phyloP scores from a whole-genome alignment of 2,113 vertebrate species.

The Haemorhous mexicanus region DNA sequence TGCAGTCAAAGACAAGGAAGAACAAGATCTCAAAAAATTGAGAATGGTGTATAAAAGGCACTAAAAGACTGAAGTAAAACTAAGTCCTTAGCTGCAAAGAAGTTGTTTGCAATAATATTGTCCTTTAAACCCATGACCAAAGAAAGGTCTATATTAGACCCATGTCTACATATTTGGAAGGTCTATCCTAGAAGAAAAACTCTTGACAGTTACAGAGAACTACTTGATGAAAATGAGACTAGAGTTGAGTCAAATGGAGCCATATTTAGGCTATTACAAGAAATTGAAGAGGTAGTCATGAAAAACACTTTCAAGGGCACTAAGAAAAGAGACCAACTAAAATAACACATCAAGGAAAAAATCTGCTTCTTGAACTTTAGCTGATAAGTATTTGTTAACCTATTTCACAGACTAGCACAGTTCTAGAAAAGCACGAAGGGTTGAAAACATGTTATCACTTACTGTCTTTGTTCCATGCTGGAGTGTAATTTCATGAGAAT shows the following conservation, averaged over 20 bases:
- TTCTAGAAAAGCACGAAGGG: neutral
- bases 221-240: neutral
- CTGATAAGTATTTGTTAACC: neutral
- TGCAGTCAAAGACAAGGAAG: neutral
- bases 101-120: fast-evolving
- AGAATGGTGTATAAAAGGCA: neutral
- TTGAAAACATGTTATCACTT: conserved; percentile 56
- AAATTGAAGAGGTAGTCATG: neutral
- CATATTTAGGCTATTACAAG: neutral
- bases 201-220: neutral
- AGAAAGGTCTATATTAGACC: neutral
- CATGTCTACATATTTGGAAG: neutral
- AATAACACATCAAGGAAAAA: neutral
- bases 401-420: neutral
- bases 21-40: neutral
- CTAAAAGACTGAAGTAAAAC: neutral
- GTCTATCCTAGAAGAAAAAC: neutral
- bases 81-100: neutral
- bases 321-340: neutral
- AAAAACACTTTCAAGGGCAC: neutral
- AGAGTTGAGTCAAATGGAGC: neutral
- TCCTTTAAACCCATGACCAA: neutral
- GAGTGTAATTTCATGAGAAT: conserved; percentile 94
- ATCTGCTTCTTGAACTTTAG: neutral
- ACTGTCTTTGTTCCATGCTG: conserved; percentile 91